Percentiles rank a stretch among this genome's conserved stretches.
Evolutionary conservation across 2,113 vertebrate species (phyloP).

Genomic region (Ctenomys sociabilis): DNA sequence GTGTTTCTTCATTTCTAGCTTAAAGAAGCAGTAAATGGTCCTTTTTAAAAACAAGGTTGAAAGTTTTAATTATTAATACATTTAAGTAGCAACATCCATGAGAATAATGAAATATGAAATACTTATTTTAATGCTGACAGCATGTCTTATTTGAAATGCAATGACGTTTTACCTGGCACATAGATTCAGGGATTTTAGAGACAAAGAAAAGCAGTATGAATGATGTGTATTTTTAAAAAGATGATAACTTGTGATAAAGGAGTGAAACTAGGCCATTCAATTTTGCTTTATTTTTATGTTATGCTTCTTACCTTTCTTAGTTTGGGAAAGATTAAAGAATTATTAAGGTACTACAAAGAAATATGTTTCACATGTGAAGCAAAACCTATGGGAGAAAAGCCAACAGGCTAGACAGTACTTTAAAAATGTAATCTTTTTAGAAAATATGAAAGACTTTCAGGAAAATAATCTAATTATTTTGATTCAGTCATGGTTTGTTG

Average conservation of each 20-base stretch:
- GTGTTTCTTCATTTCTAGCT: not conserved
- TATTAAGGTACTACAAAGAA: conserved; percentile 62
- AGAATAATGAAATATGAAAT: conserved; percentile 37
- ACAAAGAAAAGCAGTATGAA: not conserved
- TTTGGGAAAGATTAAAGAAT: conserved; percentile 35
- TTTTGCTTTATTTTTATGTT: not conserved
- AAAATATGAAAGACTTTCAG: conserved; percentile 56
- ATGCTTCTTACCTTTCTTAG: not conserved
- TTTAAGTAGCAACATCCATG: conserved; percentile 1
- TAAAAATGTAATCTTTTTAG: conserved; percentile 66
- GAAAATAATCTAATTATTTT: conserved; percentile 53
- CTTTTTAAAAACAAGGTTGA: not conserved
- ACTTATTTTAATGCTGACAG: not conserved
- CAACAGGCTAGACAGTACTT: not conserved
- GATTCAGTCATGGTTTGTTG: not conserved
- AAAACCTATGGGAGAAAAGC: not conserved
- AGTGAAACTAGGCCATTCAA: not conserved
- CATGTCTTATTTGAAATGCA: conserved; percentile 35
- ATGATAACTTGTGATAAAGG: conserved; percentile 8
- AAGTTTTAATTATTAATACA: not conserved
- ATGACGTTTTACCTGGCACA: not conserved
- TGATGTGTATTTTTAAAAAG: conserved; percentile 21
- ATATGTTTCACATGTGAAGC: conserved; percentile 59
- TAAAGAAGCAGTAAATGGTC: not conserved
- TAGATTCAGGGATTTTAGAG: conserved; percentile 7